A percentile compares a stretch with the other conserved stretches of the same genome.
Evolutionary conservation across 2,888 invertebrate species (phyloP).

Genomic region (Heteromyza rotundicornis): DNA sequence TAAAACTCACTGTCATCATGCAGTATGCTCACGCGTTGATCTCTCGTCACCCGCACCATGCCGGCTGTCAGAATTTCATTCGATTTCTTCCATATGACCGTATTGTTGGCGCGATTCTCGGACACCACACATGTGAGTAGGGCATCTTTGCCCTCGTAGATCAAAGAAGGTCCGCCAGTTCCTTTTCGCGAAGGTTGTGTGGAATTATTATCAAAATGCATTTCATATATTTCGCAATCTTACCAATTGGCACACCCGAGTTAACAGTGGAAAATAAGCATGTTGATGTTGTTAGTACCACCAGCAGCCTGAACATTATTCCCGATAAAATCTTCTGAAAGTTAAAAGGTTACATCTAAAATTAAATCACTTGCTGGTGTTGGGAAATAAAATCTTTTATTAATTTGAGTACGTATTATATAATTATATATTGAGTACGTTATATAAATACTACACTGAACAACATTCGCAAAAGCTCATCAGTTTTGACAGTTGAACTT

Average conservation of each 20-base stretch:
- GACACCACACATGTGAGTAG: conserved; percentile 82
- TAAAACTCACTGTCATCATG: conserved; percentile 75
- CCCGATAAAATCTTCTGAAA: too few relatives aligned
- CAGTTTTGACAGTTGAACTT: too few relatives aligned
- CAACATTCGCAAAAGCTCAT: too few relatives aligned
- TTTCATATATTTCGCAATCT: conserved; percentile 22
- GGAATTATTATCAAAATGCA: background rate
- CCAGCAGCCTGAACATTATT: conserved; percentile 55
- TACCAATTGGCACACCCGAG: conserved; percentile 56
- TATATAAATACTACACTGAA: too few relatives aligned
- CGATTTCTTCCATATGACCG: conserved; percentile 79
- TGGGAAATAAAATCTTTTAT: too few relatives aligned
- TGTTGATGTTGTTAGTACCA: conserved; percentile 49
- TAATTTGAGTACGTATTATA: too few relatives aligned
- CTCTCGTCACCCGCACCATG: conserved; percentile 75
- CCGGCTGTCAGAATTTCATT: conserved; percentile 78
- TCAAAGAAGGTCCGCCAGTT: conserved; percentile 61
- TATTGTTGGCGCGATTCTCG: conserved; percentile 66
- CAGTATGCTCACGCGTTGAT: conserved; percentile 74
- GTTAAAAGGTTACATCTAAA: too few relatives aligned
- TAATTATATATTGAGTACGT: too few relatives aligned
- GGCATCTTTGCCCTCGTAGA: conserved; percentile 77
- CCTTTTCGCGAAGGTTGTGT: conserved; percentile 40
- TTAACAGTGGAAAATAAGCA: conserved; percentile 53
- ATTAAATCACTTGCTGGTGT: too few relatives aligned